A percentile compares a stretch with the other conserved stretches of the same genome.
These are phyloP conservation scores for Pinctada fucata DNA, from an alignment of 2,888 invertebrate species.

Conservation along the genomic window DNA sequence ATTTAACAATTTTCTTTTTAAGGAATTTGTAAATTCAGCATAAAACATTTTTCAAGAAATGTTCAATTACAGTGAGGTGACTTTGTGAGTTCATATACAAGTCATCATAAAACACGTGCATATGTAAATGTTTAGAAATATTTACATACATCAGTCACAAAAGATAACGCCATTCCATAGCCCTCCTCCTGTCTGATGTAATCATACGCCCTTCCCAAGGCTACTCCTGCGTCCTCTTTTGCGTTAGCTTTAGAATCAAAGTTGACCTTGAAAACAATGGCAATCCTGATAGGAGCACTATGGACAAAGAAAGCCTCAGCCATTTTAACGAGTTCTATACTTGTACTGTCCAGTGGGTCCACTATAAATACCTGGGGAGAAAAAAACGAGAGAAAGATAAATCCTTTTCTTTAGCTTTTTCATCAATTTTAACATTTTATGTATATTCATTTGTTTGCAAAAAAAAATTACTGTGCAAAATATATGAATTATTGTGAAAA, in stretches of 20 bases:
- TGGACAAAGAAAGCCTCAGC: constrained; percentile 94
- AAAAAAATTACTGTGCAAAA: too few species aligned
- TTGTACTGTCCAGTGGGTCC: constrained; percentile 85
- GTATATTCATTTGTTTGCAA: too few species aligned
- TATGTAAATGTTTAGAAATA: too few species aligned
- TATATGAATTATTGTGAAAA: too few species aligned
- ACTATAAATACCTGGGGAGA: constrained; percentile 85
- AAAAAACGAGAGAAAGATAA: neutral
- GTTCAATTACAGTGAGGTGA: too few species aligned
- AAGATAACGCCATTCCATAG: constrained; percentile 86
- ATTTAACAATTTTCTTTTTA: too few species aligned
- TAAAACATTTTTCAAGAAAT: too few species aligned
- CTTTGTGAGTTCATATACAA: too few species aligned
- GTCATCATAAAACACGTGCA: too few species aligned
- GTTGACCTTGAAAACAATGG: constrained; percentile 85
- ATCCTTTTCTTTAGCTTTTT: too few species aligned
- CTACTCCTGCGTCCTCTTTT: constrained; percentile 86
- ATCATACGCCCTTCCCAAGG: constrained; percentile 92
- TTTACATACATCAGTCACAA: constrained; percentile 87
- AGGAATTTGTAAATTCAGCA: too few species aligned
- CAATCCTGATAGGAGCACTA: constrained; percentile 89
- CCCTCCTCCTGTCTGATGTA: constrained; percentile 88
- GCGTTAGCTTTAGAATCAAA: constrained; percentile 82
- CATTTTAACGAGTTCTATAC: constrained; percentile 87
- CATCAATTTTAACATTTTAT: too few species aligned